Evolutionary conservation across 2,888 invertebrate species (phyloP).

Genomic region (Diaphora mendica): DNA sequence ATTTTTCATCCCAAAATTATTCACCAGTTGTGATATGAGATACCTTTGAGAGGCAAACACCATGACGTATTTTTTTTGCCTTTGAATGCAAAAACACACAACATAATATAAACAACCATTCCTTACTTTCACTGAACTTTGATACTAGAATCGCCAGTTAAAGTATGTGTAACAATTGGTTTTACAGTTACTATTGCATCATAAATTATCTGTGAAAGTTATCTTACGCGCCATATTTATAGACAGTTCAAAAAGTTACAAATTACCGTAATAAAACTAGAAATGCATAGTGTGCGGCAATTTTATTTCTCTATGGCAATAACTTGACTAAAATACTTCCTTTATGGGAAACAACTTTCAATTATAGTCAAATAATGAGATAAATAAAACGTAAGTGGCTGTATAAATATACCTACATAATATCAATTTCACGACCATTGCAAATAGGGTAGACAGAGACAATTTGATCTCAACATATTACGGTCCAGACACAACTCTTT

Average conservation of each 20-base stretch:
- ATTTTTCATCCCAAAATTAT: background rate
- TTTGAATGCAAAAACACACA: background rate
- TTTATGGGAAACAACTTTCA: background rate
- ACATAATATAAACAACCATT: background rate
- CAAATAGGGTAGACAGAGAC: no score
- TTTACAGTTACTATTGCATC: background rate
- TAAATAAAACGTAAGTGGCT: background rate
- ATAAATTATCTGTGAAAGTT: conserved; percentile 1
- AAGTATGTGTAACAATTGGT: background rate
- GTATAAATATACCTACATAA: no score
- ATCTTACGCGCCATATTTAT: background rate
- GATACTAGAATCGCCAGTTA: background rate
- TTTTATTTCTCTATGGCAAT: background rate
- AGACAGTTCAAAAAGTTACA: background rate
- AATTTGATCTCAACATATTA: no score
- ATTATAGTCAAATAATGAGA: background rate
- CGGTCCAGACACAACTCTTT: no score
- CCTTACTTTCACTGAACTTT: background rate
- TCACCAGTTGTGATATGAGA: background rate
- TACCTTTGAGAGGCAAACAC: background rate
- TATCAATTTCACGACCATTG: no score
- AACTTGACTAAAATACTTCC: background rate
- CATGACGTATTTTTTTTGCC: background rate
- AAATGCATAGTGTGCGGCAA: background rate
- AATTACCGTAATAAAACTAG: conserved; percentile 1